phyloP scores from a whole-genome alignment of 2,113 vertebrate genomes.

The Lophura nycthemera region DNA sequence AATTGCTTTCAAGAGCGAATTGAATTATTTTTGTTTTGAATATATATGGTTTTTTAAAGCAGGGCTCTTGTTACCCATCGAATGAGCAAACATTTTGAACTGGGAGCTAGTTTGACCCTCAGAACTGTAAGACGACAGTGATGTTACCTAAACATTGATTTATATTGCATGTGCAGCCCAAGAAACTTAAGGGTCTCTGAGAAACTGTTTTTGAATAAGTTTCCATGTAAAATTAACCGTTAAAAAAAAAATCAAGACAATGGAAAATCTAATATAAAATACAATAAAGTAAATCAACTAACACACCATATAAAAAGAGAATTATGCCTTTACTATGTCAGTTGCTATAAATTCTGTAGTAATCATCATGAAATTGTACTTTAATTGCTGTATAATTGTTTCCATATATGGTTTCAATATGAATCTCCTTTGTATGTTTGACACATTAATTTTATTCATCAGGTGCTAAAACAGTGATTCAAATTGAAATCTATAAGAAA shows the following conservation, averaged over 20 bases:
- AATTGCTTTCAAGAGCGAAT: background rate
- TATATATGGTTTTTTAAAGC: background rate
- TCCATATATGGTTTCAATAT: background rate
- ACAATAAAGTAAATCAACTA: background rate
- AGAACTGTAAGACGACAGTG: background rate
- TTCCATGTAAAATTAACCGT: background rate
- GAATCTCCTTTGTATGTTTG: slow-evolving; percentile 3
- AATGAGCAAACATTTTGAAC: background rate
- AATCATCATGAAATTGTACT: background rate
- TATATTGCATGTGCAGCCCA: background rate
- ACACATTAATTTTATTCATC: background rate
- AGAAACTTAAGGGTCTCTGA: background rate
- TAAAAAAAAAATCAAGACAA: background rate
- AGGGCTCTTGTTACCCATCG: background rate
- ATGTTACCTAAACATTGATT: background rate
- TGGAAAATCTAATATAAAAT: background rate
- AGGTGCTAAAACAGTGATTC: background rate
- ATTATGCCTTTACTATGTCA: background rate
- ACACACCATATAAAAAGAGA: background rate
- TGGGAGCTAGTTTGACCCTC: background rate
- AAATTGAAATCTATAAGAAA: background rate
- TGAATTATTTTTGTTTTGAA: background rate
- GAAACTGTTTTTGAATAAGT: background rate
- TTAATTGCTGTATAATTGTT: slow-evolving; percentile 41
- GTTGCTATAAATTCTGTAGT: slow-evolving; percentile 4